A percentile compares a stretch with the other conserved stretches of the same genome.
Evolutionary conservation across 2,888 invertebrate genomes (phyloP).

Genomic region (Anthoptus insignis): DNA sequence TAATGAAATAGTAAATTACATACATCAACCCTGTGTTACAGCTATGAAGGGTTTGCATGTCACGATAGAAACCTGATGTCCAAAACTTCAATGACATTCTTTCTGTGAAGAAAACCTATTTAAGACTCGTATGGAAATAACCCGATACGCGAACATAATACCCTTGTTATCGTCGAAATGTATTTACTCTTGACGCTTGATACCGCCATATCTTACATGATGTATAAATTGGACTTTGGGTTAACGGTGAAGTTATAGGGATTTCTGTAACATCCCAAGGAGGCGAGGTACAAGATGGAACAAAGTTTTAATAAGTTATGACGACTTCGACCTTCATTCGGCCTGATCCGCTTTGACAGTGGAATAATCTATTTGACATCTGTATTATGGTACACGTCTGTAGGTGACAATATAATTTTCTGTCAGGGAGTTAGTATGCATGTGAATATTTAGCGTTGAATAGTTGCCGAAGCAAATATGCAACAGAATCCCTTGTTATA

Average conservation of each 20-base stretch:
- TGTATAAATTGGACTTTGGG: constrained; percentile 68
- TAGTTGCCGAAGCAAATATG: not conserved
- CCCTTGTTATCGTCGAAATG: constrained; percentile 59
- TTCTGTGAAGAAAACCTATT: not conserved
- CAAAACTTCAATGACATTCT: not conserved
- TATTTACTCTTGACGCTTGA: constrained; percentile 59
- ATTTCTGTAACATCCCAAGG: constrained; percentile 65
- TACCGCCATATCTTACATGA: constrained; percentile 67
- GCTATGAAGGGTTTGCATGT: not conserved
- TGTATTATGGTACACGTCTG: not conserved
- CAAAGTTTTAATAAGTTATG: constrained; percentile 82
- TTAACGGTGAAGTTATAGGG: constrained; percentile 71
- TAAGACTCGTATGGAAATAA: not conserved
- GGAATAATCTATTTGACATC: constrained; percentile 6
- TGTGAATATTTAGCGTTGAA: not conserved
- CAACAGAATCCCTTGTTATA: not conserved
- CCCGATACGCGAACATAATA: constrained; percentile 1
- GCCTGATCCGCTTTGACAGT: constrained; percentile 17
- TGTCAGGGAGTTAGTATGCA: constrained; percentile 40
- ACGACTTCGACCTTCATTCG: constrained; percentile 52
- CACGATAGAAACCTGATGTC: not conserved
- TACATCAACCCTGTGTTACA: too few species aligned
- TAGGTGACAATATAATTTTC: constrained; percentile 4
- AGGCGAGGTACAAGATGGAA: constrained; percentile 76
- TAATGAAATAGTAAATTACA: too few species aligned